Conservation (phyloP, 2,797 vertebrate genomes). For the Coluber constrictor region DNA sequence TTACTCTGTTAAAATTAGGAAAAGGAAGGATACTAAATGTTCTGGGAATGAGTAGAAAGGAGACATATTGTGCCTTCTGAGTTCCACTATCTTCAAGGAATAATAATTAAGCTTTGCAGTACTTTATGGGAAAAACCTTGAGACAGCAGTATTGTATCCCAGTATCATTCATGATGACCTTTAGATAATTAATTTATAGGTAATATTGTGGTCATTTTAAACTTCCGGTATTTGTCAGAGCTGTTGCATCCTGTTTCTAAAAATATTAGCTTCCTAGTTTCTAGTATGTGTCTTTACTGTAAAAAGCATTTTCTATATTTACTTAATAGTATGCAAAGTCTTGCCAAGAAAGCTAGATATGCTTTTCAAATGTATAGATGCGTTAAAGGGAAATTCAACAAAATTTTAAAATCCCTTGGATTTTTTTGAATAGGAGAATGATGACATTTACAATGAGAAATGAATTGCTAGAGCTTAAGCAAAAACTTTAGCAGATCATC, state of each 20-base stretch:
- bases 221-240: background rate
- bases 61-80: background rate
- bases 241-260: conserved; percentile 49
- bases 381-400: background rate
- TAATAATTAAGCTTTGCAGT: background rate
- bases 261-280: conserved; percentile 28
- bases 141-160: background rate
- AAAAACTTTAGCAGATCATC: background rate
- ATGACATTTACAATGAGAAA: background rate
- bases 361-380: background rate
- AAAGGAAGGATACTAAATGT: background rate
- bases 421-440: background rate
- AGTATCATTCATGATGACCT: background rate
- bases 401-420: background rate
- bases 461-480: background rate
- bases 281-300: conserved; percentile 1
- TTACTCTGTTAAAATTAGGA: background rate
- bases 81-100: background rate
- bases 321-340: background rate
- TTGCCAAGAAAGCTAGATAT: conserved; percentile 10
- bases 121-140: background rate
- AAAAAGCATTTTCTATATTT: background rate
- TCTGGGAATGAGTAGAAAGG: background rate
- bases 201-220: conserved; percentile 12
- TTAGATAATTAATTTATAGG: background rate